These are phyloP conservation scores for Procavia capensis DNA, from an alignment of 2,113 vertebrate genomes.

Conservation along the genomic window DNA sequence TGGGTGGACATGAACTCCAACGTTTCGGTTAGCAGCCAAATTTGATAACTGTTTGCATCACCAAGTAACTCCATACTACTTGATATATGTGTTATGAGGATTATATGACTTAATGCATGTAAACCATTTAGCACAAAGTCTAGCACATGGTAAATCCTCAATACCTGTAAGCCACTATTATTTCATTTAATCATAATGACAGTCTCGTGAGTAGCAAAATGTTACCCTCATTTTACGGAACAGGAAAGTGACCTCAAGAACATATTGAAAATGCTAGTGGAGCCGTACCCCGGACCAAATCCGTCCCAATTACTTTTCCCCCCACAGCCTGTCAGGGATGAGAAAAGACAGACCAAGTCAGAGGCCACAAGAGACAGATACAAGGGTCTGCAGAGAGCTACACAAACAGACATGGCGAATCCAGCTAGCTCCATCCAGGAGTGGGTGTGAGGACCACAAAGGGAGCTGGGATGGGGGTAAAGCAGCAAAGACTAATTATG, in stretches of 20 bases:
- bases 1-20: not conserved
- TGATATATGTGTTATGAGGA: not conserved
- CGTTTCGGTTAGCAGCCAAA: not conserved
- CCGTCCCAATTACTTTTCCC: not conserved
- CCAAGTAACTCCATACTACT: not conserved
- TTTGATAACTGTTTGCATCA: not conserved
- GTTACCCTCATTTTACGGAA: conserved; percentile 18
- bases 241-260: conserved; percentile 14
- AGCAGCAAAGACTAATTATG: not conserved
- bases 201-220: conserved; percentile 35
- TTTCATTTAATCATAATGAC: not conserved
- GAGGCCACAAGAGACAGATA: not conserved
- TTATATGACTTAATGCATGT: not conserved
- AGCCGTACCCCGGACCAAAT: not conserved
- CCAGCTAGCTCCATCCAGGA: not conserved
- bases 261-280: not conserved
- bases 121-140: not conserved
- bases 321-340: not conserved
- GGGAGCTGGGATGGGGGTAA: not conserved
- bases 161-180: not conserved
- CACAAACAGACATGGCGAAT: not conserved
- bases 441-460: not conserved
- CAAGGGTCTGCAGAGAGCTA: not conserved
- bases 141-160: not conserved
- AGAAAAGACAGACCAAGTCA: not conserved